A percentile compares a stretch with the other conserved stretches of the same genome.
Evolutionary conservation across 2,797 vertebrate species (phyloP).

Genomic region (Neopelma chrysocephalum): DNA sequence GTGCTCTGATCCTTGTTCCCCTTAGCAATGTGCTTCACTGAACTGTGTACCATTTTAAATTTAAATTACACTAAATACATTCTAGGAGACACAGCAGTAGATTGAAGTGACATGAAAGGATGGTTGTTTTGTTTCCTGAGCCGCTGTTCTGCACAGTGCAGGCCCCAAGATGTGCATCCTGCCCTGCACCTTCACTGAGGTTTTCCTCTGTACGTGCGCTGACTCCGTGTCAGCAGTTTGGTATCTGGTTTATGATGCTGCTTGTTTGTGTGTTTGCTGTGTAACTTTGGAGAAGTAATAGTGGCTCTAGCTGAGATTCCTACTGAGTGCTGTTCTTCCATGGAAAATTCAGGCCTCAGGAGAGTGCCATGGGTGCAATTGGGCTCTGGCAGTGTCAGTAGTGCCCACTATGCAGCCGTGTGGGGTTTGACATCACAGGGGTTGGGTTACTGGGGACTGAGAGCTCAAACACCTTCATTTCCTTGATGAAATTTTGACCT

Average conservation of each 20-base stretch:
- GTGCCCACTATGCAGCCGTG: accelerated
- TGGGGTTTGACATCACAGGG: background rate
- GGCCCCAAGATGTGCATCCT: background rate
- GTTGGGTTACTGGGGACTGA: accelerated
- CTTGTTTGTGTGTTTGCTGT: background rate
- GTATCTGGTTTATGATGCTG: background rate
- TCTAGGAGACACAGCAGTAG: background rate
- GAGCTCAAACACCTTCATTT: background rate
- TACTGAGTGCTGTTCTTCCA: background rate
- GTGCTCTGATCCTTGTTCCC: background rate
- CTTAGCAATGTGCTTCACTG: background rate
- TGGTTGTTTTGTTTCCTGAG: background rate
- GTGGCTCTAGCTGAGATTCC: background rate
- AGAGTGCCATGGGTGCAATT: accelerated
- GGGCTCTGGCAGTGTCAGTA: background rate
- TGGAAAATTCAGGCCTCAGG: background rate
- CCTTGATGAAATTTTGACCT: background rate
- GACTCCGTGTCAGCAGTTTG: background rate
- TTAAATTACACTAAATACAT: background rate
- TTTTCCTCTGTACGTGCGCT: background rate
- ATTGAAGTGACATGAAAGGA: background rate
- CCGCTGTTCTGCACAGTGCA: accelerated
- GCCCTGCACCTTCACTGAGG: background rate
- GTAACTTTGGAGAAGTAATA: background rate
- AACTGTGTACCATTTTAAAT: background rate